Evolutionary conservation across 2,113 vertebrate genomes (phyloP), one percentile per base, ranked within the genome.

Genomic region (Odobenus rosmarus): DNA sequence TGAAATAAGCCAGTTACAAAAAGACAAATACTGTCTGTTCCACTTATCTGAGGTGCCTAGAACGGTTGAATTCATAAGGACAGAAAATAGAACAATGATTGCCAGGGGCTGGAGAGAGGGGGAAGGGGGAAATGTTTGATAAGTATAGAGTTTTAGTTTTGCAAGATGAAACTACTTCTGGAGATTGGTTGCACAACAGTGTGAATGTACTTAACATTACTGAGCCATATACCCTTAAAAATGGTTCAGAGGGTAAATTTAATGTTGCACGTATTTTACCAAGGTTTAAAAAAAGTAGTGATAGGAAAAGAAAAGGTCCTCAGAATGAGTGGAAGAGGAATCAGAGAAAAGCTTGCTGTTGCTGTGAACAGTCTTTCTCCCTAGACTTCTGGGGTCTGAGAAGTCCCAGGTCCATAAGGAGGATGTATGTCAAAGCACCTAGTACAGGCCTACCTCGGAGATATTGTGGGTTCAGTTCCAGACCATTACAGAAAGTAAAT

Each of bases 261-360:
- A 19, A 33, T 49, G 36, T 51, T 55, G 55, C 42, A 4, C 13
- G n/a, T 67, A 61, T 67, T 95, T 93, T 83, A 49, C 46, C n/a
- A 49, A n/a, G 91, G 74, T 77, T 93, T 69, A 2, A 11, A 67
- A 97, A 88, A 88, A 33, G 62, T 51, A 67, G 2, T 36, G 64
- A 67, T 11, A n/a, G 64, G 21, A 74, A 83, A 46, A 59, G 67
- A 62, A 31, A 28, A 42, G 2, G 3, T 14, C 16, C 64, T 90
- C 42, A 71, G 49, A 62, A 33, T 71, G 86, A 93, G 36, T n/a
- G 28, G 67, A 36, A 18, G n/a, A 36, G 28, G 39, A 88, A 67
- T 57, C 88, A 71, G 21, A 87, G 21, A 87, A 74, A 64, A 18
- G 8, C 15, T 72, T 21, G 24, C 61, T 57, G 5, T 16, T 57